Conservation (phyloP, 2,113 vertebrate species). For the Sinocyclocheilus anshuiensis region DNA sequence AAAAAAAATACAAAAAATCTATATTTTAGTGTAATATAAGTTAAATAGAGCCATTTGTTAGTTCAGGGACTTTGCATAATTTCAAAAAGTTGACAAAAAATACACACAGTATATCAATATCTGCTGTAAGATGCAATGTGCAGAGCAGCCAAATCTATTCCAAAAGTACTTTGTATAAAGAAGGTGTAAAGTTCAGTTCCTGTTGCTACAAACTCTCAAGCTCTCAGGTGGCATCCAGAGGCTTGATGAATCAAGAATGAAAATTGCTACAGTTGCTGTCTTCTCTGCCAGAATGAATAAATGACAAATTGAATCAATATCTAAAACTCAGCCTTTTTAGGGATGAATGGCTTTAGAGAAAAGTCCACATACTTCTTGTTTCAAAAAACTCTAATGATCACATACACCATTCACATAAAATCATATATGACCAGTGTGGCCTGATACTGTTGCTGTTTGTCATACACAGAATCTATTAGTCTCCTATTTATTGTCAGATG, state of each 20-base stretch:
- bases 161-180: background rate
- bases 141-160: background rate
- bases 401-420: background rate
- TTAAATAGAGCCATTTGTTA: background rate
- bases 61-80: background rate
- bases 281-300: background rate
- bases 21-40: no score
- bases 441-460: background rate
- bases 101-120: background rate
- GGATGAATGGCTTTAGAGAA: background rate
- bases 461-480: background rate
- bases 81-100: background rate
- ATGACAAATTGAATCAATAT: background rate
- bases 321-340: background rate
- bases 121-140: background rate
- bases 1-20: background rate
- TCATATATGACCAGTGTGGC: no score
- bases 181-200: conserved; percentile 5
- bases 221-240: background rate
- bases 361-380: background rate
- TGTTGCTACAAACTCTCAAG: background rate
- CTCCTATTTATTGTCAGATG: background rate
- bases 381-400: background rate
- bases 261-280: background rate
- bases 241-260: background rate